phyloP scores from a whole-genome alignment of 2,888 invertebrate species.

The Nomada fabriciana region DNA sequence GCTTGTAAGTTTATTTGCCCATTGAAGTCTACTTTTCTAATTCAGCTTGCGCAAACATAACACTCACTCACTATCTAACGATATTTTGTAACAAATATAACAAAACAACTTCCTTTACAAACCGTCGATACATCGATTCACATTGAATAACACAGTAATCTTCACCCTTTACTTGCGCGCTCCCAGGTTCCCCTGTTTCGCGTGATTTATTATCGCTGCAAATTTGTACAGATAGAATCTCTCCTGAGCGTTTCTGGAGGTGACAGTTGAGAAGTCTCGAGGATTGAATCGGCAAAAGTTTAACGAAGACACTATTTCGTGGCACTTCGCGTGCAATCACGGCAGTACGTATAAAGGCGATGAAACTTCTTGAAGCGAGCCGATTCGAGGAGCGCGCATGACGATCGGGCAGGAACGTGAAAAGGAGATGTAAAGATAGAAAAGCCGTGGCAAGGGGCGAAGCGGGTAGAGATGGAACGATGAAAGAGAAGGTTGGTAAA shows the following conservation, averaged over 20 bases:
- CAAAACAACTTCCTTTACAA: too few relatives aligned
- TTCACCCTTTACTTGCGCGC: too few relatives aligned
- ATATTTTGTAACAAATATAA: too few relatives aligned
- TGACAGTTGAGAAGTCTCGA: neutral
- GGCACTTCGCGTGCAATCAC: slow-evolving; percentile 20
- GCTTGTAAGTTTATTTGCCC: too few relatives aligned
- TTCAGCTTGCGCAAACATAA: too few relatives aligned
- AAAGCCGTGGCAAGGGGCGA: slow-evolving; percentile 7
- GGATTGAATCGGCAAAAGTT: slow-evolving; percentile 40
- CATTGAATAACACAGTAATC: too few relatives aligned
- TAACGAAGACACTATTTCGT: slow-evolving; percentile 17
- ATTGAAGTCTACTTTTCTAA: too few relatives aligned
- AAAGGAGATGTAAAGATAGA: slow-evolving; percentile 52
- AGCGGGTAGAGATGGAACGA: slow-evolving; percentile 29
- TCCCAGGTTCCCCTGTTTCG: neutral
- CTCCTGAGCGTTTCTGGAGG: too few relatives aligned
- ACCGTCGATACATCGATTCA: too few relatives aligned
- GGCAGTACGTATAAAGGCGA: slow-evolving; percentile 12
- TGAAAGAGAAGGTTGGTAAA: slow-evolving; percentile 47
- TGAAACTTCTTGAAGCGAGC: slow-evolving; percentile 33
- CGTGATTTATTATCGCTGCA: neutral
- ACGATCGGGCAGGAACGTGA: slow-evolving; percentile 28
- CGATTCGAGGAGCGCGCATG: slow-evolving; percentile 11
- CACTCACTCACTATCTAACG: too few relatives aligned
- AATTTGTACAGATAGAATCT: neutral